Conservation (phyloP, 2,888 invertebrate species). For the Pedicia rivosa region DNA sequence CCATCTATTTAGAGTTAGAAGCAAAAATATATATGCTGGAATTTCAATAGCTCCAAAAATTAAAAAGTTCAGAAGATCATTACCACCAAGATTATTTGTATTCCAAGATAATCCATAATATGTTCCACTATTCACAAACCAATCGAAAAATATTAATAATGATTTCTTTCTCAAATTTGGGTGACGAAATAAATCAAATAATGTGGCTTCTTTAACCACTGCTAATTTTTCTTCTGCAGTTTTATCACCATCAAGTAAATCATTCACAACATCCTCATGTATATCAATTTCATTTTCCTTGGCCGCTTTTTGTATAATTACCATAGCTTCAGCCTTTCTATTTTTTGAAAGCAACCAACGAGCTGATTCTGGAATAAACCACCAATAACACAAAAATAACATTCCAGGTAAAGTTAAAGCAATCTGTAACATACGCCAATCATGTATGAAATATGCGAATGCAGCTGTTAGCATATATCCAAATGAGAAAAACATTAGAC, state of each 20-base stretch:
- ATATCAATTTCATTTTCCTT: conserved; percentile 45
- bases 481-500: conserved; percentile 57
- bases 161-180: conserved; percentile 47
- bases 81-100: conserved; percentile 52
- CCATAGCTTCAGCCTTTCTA: conserved; percentile 43
- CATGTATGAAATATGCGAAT: conserved; percentile 46
- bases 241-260: conserved; percentile 31
- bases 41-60: conserved; percentile 62
- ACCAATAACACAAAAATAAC: conserved; percentile 50
- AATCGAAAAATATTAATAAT: conserved; percentile 52
- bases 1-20: conserved; percentile 50
- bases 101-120: conserved; percentile 68
- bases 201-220: too few species aligned
- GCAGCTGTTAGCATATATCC: conserved; percentile 52
- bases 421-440: conserved; percentile 55
- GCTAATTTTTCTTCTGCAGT: too few species aligned
- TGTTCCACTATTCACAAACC: conserved; percentile 62
- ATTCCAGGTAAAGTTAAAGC: conserved; percentile 52
- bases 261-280: conserved; percentile 35
- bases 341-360: conserved; percentile 54
- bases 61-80: conserved; percentile 55
- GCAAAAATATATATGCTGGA: conserved; percentile 49
- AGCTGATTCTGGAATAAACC: conserved; percentile 61
- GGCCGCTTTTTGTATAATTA: conserved; percentile 43
- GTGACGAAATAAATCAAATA: conserved; percentile 43